Evolutionary conservation across 2,797 vertebrate genomes (phyloP).

Genomic region (Hyperoplus immaculatus): DNA sequence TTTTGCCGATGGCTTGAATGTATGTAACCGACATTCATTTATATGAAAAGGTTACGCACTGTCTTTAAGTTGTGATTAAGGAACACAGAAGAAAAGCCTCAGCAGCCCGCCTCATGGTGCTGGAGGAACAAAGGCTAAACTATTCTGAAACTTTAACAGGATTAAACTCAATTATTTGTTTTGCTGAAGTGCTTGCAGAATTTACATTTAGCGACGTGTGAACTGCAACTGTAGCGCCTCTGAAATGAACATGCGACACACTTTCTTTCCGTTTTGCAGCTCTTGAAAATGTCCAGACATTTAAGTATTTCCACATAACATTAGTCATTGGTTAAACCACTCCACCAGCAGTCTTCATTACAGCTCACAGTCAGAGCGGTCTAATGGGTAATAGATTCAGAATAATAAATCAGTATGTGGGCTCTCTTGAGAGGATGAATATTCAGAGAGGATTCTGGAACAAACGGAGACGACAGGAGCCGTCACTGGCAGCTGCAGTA

Average conservation of each 20-base stretch:
- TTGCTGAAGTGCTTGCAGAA: conserved; percentile 8
- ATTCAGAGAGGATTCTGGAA: conserved; percentile 38
- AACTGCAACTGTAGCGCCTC: not conserved
- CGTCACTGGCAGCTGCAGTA: conserved; percentile 19
- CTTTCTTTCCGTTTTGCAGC: conserved; percentile 1
- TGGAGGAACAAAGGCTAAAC: conserved; percentile 41
- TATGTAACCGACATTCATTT: too few relatives aligned
- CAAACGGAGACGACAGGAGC: conserved; percentile 20
- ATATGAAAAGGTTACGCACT: too few relatives aligned
- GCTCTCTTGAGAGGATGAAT: conserved; percentile 34
- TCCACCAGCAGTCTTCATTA: not conserved
- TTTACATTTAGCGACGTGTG: conserved; percentile 21
- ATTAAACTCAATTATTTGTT: conserved; percentile 45
- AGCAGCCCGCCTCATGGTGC: not conserved
- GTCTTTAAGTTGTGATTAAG: too few relatives aligned
- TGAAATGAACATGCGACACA: not conserved
- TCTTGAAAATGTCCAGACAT: conserved; percentile 7
- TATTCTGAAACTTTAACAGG: conserved; percentile 44
- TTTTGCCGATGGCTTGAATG: too few relatives aligned
- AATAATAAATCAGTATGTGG: not conserved
- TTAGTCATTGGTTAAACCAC: conserved; percentile 2
- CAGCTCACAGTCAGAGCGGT: not conserved
- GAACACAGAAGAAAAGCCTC: conserved; percentile 6
- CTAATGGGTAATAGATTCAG: conserved; percentile 1
- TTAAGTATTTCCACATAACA: not conserved